Base-by-base conservation (phyloP, 2,888 invertebrate species). In the Ochropleura plecta region DNA sequence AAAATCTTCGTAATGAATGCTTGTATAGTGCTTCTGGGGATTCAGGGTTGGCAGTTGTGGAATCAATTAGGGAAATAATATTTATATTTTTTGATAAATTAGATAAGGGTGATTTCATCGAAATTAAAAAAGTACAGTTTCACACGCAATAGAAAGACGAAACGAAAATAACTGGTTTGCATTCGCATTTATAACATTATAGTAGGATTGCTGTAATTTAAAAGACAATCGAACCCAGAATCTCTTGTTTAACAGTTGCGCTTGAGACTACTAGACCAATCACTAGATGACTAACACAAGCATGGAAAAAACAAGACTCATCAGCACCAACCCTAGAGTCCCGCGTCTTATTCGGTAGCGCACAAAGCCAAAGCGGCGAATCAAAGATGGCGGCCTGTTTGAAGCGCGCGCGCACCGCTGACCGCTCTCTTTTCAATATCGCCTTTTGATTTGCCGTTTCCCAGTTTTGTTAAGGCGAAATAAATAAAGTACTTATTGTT, bases 1-100 rank as follows among this genome's bases (percentile, higher is more conserved):
- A 94, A 92, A 89, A 94, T 94, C 93, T 93, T 75, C 90, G 92
- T 93, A 94, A 94, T 93, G 94, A 94, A 94, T 92, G 90, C 92
- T 65, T 81, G 85, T 88, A 86, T 86, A 86, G 79, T 85, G 85
- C 82, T 85, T 79, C 68, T 81, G 83, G 48, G 71, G 18, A 5
- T 12, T 3, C 72, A 87, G 85, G 88, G 88, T 57, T 87, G 84
- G 8, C 76, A 62, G n/a, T 16, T 0, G 18, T 16, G 30, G 0
- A 8, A 18, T 49, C 8, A 20, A 53, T 40, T 73, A 40, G 14
- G 40, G 7, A 3, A 9, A 55, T 10, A 10, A 10, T n/a, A 20
- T n/a, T 46, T 63, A 16, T 20, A 16, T 5, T 46, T 30, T 18
- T 64, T 30, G 30, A 30, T 30, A 30, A 30, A 30, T 30, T 30